Base-by-base conservation (phyloP, 2,888 invertebrate genomes). In the Baronia brevicornis region DNA sequence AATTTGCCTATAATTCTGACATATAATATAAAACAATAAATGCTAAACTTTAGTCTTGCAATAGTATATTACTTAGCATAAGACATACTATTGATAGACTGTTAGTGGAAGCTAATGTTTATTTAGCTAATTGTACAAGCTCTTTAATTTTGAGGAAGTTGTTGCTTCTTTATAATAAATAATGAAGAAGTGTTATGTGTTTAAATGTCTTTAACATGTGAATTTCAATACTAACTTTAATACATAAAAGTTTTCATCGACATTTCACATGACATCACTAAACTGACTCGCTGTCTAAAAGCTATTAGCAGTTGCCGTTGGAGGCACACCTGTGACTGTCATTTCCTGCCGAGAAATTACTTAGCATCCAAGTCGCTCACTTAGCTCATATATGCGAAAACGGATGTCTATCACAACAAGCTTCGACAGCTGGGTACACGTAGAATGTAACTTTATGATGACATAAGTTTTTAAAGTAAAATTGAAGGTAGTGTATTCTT, bases 271-370 rank as follows among this genome's bases (percentile, higher is more conserved):
- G 36, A 33, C 67, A 45, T 43, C 54, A 38, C 66, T 62, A 40
- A 20, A 35, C 44, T 46, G 44, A 46, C 54, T 48, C 54, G 70
- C 73, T 77, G 79, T 79, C 80, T 80, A 79, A 80, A 80, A 80
- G 79, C 80, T 79, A 80, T 80, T 80, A 80, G 79, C 73, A 77
- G 77, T 69, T 68, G 70, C 72, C 73, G 65, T 66, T 68, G 72
- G 56, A 53, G 53, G 60, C 66, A 51, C 75, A 77, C 74, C 77
- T 75, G 75, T 51, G 69, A 61, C 78, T 71, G 80, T 79, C 82
- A 79, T 82, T 80, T 79, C 79, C 78, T 71, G 55, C 60, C 44
- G 51, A 69, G 70, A 77, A 77, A 80, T 79, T 79, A 78, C 75
- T 60, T 64, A 63, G 63, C 60, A 30, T 30, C 35, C 30, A 35